Evolutionary conservation across 2,797 vertebrate species (phyloP), one percentile per base, ranked within the genome.

Genomic region (Ptychadena robeensis): DNA sequence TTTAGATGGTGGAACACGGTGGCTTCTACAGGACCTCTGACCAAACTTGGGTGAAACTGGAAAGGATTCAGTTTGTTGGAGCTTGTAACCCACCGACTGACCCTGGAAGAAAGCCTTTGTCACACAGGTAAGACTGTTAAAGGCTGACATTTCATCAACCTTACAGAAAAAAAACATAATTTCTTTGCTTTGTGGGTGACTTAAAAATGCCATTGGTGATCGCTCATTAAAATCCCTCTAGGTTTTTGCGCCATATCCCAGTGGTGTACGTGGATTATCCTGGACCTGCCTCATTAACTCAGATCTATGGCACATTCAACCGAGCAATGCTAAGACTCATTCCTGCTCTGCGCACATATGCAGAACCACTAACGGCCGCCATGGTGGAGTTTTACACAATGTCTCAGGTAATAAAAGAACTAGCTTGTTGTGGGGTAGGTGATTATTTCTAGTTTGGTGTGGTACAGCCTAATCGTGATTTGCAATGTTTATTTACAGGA

Each of bases 321-420:
- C 96, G 98, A 2, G 98, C 98, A 82, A 99, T 99, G 98, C 92
- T 99, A 74, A 93, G 98, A 30, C 94, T 99, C 85, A 97, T 99
- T 86, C 98, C 98, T 0, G 96, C 97, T 0, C 94, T 99, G 12
- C 95, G 98, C 63, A 98, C 98, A 0, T 99, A 97, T 0, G 97
- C 98, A 0, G 98, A 99, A 61, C 98, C 98, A 0, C 97, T 99
- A 30, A 99, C 98, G 0, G 97, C 98, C 0, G 98, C 98, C 77
- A 99, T 99, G 98, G 98, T 99, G 30, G 98, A 99, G 88, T 99
- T 99, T 92, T 99, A 99, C 91, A 99, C 96, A 57, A 99, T 99
- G 97, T 99, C 98, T 74, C 98, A 99, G 97, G 98, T 99, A 89
- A 3, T 4, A 9, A 12, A 9, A 10, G 2, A 25, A 53, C 6